These are phyloP conservation scores for Bubo blakistoni DNA, from an alignment of 2,113 vertebrate genomes.

Conservation along the genomic window DNA sequence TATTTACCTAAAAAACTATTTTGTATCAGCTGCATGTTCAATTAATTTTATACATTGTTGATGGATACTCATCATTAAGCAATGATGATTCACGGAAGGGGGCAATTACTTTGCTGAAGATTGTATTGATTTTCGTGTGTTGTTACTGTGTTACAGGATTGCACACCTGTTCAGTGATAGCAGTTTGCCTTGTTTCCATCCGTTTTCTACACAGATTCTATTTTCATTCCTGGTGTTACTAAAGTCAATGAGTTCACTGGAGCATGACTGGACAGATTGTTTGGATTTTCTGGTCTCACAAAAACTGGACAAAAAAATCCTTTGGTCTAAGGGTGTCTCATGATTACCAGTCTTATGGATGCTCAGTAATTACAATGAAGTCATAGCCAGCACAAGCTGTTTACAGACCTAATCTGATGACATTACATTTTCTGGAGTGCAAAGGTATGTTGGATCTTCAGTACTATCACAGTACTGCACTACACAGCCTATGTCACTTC, in stretches of 20 bases:
- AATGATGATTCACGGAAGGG: background rate
- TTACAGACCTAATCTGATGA: background rate
- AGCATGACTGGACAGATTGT: background rate
- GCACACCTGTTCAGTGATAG: background rate
- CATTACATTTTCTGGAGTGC: background rate
- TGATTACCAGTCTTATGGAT: background rate
- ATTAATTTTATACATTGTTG: background rate
- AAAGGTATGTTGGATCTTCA: background rate
- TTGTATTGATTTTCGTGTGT: background rate
- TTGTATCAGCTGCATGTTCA: background rate
- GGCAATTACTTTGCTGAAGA: background rate
- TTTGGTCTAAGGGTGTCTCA: background rate
- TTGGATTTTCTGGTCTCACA: background rate
- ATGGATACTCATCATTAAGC: background rate
- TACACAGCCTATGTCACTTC: too few species aligned
- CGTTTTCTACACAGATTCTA: background rate
- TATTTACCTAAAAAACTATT: background rate
- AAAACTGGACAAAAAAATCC: background rate
- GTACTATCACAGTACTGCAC: rapidly evolving
- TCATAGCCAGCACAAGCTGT: background rate
- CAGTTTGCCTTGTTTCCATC: background rate
- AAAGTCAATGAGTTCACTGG: background rate
- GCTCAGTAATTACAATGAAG: background rate
- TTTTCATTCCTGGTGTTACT: background rate
- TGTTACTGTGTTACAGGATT: background rate